These are phyloP conservation scores for Amazona guildingii DNA, from an alignment of 2,113 vertebrate species.

Conservation along the genomic window DNA sequence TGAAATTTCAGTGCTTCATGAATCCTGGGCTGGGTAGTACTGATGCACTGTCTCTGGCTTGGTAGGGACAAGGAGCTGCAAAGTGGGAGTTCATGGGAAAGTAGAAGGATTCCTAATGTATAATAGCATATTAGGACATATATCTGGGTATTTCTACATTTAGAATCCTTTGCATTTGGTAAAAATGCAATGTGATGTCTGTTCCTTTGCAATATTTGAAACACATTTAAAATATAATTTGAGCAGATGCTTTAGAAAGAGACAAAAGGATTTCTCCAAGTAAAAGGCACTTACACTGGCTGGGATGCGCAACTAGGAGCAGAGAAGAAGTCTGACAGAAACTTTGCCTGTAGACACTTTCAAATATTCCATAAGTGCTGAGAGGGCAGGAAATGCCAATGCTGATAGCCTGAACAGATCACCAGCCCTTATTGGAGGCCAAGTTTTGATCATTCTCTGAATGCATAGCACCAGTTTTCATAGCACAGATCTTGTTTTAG, in stretches of 20 bases:
- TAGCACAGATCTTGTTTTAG: background rate
- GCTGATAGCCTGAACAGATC: background rate
- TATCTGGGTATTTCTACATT: background rate
- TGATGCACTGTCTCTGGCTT: background rate
- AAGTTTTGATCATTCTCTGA: background rate
- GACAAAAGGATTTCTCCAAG: background rate
- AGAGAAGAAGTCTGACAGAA: slow-evolving; percentile 45
- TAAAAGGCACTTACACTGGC: background rate
- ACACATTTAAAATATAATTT: background rate
- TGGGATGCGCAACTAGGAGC: accelerated
- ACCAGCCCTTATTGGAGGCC: background rate
- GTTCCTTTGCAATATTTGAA: background rate
- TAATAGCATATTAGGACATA: background rate
- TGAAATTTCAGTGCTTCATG: background rate
- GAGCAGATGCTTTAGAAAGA: background rate
- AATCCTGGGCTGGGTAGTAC: background rate
- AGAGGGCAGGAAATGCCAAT: slow-evolving; percentile 24
- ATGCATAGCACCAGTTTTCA: background rate
- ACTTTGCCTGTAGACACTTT: slow-evolving; percentile 31
- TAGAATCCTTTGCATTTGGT: background rate
- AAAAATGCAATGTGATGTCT: background rate
- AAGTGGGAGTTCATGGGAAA: background rate
- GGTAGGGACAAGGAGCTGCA: background rate
- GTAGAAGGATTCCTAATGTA: background rate
- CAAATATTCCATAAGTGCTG: slow-evolving; percentile 53